Percentiles rank a stretch among this genome's conserved stretches.
Conservation (phyloP, 2,113 vertebrate genomes). For the Illadopsis cleaveri region DNA sequence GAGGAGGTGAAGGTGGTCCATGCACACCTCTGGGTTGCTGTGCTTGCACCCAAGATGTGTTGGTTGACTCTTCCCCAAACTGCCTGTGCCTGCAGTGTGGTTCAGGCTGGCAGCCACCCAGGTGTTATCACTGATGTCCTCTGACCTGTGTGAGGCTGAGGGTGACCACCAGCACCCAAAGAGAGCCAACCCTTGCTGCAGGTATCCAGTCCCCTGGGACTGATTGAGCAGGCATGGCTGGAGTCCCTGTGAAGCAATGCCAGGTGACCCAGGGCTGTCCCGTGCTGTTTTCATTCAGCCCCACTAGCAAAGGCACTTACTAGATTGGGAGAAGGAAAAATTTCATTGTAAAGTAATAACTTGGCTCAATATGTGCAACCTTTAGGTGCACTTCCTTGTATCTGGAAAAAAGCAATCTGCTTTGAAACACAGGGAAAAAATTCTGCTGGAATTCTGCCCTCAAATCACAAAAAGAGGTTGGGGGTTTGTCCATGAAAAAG, state of each 20-base stretch:
- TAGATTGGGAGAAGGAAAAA: background rate
- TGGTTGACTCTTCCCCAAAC: background rate
- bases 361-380: background rate
- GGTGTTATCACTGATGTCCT: rapidly evolving
- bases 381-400: background rate
- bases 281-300: background rate
- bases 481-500: background rate
- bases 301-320: background rate
- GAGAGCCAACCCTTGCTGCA: background rate
- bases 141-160: background rate
- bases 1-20: background rate
- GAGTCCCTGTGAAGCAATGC: background rate
- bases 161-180: background rate
- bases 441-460: background rate
- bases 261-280: background rate
- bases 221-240: background rate
- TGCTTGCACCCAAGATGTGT: background rate
- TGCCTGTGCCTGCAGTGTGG: rapidly evolving
- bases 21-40: background rate
- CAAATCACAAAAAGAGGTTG: background rate
- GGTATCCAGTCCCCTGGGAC: rapidly evolving
- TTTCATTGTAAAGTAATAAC: background rate
- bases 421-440: background rate
- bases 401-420: background rate
- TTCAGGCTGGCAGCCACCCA: background rate